Conservation (phyloP, 2,888 invertebrate species). For the Eristalis tenax region DNA sequence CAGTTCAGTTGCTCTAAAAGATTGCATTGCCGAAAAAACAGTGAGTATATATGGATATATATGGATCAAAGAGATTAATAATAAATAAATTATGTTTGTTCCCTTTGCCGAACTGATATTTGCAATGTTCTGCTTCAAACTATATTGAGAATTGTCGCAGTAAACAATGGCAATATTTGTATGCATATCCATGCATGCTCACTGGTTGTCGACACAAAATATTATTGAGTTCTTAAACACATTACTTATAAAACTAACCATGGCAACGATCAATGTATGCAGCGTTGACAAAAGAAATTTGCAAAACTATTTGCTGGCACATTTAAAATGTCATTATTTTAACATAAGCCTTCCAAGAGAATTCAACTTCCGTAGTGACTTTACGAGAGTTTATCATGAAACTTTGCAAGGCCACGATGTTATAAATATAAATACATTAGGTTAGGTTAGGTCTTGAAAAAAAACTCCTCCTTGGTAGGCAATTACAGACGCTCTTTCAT, state of each 20-base stretch:
- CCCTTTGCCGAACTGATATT: too few relatives aligned
- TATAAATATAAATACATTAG: slow-evolving; percentile 9
- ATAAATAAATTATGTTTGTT: too few relatives aligned
- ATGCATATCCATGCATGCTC: not conserved
- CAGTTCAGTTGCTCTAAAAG: too few relatives aligned
- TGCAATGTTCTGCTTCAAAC: too few relatives aligned
- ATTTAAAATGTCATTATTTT: slow-evolving; percentile 47
- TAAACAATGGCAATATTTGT: too few relatives aligned
- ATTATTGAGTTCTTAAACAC: slow-evolving; percentile 1
- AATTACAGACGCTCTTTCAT: slow-evolving; percentile 17
- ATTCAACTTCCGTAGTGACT: slow-evolving; percentile 25
- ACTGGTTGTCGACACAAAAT: not conserved
- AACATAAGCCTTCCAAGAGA: not conserved
- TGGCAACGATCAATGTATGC: slow-evolving; percentile 27
- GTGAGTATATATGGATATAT: too few relatives aligned
- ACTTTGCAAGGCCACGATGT: slow-evolving; percentile 23
- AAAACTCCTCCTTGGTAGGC: not conserved
- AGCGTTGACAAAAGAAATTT: slow-evolving; percentile 28
- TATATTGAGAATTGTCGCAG: too few relatives aligned
- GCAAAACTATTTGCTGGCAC: slow-evolving; percentile 10
- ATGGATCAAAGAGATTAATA: too few relatives aligned
- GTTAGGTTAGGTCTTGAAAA: not conserved
- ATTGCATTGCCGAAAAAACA: too few relatives aligned
- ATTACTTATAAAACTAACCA: slow-evolving; percentile 10
- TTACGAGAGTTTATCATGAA: slow-evolving; percentile 55